These are phyloP conservation scores for silkworm (Bombyx mori) DNA, from an alignment of 1,140 invertebrate genomes.

Conservation along the genomic window ASM3026992v2 NC_085123.1:11249501-11250000, in stretches of 20 bases:
- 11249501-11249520: conserved; percentile 53
- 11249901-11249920: conserved; percentile 15
- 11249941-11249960: background rate
- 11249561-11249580: conserved; percentile 55
- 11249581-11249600: conserved; percentile 37
- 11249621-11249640: conserved; percentile 95
- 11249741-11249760: conserved; percentile 99
- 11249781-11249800: conserved; percentile 62
- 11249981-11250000: no score
- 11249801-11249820: conserved; percentile 71
- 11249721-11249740: conserved; percentile 96
- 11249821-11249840: conserved; percentile 64
- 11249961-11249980: no score
- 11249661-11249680: conserved; percentile 88
- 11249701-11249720: conserved; percentile 88
- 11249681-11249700: conserved; percentile 91
- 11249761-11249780: conserved; percentile 94
- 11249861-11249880: conserved; percentile 58
- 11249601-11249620: conserved; percentile 97
- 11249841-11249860: conserved; percentile 40
- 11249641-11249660: conserved; percentile 98
- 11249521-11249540: conserved; percentile 44
- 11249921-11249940: conserved; percentile 23
- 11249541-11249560: conserved; percentile 60
- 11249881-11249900: conserved; percentile 13